Percentiles rank a stretch among this genome's conserved stretches.
Conservation (phyloP, 37 sponge, comb jelly and placozoan genomes). For the Cladorhizidae sp. region DNA sequence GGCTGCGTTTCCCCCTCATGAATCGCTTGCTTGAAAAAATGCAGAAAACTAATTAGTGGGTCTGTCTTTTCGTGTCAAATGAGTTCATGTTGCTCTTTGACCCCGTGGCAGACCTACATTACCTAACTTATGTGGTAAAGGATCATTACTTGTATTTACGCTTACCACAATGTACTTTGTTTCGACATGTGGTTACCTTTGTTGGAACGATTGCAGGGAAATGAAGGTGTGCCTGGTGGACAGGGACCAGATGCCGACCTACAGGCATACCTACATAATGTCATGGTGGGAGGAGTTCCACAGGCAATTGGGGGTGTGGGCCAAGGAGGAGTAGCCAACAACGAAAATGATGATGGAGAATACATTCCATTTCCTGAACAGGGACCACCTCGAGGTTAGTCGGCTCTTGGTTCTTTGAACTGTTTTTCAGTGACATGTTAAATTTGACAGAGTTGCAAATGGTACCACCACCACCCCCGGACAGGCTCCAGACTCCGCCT, state of each 20-base stretch:
- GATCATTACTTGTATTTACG: too few relatives aligned
- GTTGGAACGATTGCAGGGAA: too few relatives aligned
- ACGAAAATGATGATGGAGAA: neutral
- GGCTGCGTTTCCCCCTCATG: neutral
- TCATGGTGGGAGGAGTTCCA: neutral
- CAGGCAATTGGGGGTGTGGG: too few relatives aligned
- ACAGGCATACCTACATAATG: neutral
- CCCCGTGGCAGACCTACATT: slow-evolving; percentile 13
- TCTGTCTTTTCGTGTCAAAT: neutral
- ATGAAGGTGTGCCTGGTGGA: slow-evolving; percentile 13
- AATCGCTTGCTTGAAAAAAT: slow-evolving; percentile 6
- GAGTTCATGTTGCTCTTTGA: neutral
- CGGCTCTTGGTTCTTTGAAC: too few relatives aligned
- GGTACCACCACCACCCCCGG: neutral
- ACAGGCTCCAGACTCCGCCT: neutral
- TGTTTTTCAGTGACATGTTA: too few relatives aligned
- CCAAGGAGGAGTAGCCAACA: neutral
- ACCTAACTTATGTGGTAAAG: too few relatives aligned
- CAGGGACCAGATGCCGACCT: neutral
- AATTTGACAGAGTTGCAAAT: too few relatives aligned
- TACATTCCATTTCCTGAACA: neutral
- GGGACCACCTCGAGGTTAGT: neutral
- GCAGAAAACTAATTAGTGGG: neutral
- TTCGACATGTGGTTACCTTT: too few relatives aligned
- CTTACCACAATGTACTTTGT: too few relatives aligned